phyloP scores from a whole-genome alignment of 2,888 invertebrate genomes.

The Anorthoa munda region DNA sequence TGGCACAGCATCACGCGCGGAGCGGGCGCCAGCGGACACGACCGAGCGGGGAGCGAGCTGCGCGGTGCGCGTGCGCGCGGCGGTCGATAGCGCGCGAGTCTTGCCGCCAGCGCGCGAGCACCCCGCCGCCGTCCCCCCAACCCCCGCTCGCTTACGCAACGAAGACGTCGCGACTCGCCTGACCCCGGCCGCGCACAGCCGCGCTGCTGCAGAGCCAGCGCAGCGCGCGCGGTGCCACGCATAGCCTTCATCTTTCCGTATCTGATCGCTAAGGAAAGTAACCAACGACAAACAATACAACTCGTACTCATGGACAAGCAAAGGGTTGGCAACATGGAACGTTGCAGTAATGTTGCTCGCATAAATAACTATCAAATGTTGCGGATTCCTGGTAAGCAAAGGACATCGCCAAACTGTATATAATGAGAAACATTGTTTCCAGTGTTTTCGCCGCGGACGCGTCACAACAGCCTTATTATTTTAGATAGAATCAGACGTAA shows the following conservation, averaged over 20 bases:
- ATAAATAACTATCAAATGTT: too few relatives aligned
- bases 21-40: constrained; percentile 41
- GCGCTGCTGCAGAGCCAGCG: constrained; percentile 39
- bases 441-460: too few relatives aligned
- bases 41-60: constrained; percentile 54
- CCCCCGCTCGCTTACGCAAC: constrained; percentile 68
- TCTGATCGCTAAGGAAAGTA: neutral
- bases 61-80: constrained; percentile 76
- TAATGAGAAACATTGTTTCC: too few relatives aligned
- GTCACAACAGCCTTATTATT: too few relatives aligned
- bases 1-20: constrained; percentile 52
- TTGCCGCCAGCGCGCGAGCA: constrained; percentile 56
- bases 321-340: too few relatives aligned
- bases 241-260: neutral
- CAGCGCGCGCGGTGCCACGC: constrained; percentile 14
- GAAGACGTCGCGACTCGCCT: constrained; percentile 69
- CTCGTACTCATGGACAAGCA: neutral
- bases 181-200: constrained; percentile 55
- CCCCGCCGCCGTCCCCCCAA: constrained; percentile 4
- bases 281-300: neutral
- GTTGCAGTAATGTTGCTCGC: too few relatives aligned
- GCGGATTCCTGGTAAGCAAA: too few relatives aligned
- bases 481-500: too few relatives aligned
- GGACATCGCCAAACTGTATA: too few relatives aligned
- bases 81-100: constrained; percentile 78